Percentiles rank a stretch among this genome's conserved stretches.
These are phyloP conservation scores for Catharus ustulatus DNA, from an alignment of 2,797 vertebrate genomes.

Conservation along the genomic window DNA sequence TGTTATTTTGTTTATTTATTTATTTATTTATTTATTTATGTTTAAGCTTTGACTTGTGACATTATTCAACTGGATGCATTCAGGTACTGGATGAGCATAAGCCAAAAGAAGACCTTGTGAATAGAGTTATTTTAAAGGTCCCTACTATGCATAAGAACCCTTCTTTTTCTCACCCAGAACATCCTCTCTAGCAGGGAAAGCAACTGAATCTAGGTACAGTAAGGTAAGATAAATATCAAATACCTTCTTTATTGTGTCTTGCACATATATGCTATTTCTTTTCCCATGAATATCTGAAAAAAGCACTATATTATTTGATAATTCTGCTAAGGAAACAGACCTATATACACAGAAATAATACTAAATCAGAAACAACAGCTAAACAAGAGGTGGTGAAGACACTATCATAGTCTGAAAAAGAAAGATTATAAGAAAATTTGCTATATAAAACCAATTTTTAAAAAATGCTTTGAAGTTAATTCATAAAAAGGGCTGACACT, in stretches of 20 bases:
- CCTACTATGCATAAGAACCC: not conserved
- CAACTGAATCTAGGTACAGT: accelerated
- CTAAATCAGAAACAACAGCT: not conserved
- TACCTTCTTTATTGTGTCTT: not conserved
- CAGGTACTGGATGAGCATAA: not conserved
- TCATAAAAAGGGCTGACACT: not conserved
- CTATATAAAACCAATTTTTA: not conserved
- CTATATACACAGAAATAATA: not conserved
- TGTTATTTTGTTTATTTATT: not conserved
- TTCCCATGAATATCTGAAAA: not conserved
- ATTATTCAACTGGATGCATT: not conserved
- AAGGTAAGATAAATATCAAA: not conserved
- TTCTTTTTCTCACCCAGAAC: not conserved
- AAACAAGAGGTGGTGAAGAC: not conserved
- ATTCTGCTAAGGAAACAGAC: not conserved
- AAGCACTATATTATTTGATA: accelerated
- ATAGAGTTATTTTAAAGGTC: not conserved
- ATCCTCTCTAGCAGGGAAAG: not conserved
- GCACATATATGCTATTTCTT: not conserved
- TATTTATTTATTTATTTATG: not conserved
- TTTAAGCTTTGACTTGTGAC: not conserved
- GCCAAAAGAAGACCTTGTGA: not conserved
- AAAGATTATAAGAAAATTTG: not conserved
- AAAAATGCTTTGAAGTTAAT: not conserved
- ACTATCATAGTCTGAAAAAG: not conserved